A percentile compares a stretch with the other conserved stretches of the same genome.
Conservation (phyloP, 2,797 vertebrate species). For the Acropternis orthonyx region DNA sequence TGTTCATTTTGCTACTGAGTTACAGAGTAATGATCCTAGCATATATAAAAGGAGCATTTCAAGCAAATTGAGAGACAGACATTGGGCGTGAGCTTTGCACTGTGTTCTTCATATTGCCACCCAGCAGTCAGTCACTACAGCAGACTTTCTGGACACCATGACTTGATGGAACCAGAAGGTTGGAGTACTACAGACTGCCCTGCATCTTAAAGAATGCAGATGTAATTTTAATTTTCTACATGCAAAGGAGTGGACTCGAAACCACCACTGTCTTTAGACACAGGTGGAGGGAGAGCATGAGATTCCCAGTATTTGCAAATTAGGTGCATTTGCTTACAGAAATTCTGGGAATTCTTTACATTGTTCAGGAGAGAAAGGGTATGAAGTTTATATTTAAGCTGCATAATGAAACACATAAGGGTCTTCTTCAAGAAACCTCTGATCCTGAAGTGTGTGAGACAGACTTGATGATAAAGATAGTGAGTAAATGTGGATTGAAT, state of each 20-base stretch:
- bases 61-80: background rate
- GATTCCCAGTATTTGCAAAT: background rate
- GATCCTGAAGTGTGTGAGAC: background rate
- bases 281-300: background rate
- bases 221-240: background rate
- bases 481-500: background rate
- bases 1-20: background rate
- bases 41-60: background rate
- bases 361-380: background rate
- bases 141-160: background rate
- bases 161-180: background rate
- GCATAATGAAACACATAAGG: conserved; percentile 34
- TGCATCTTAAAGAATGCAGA: background rate
- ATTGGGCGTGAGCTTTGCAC: rapidly evolving
- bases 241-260: background rate
- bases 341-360: background rate
- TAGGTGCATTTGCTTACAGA: background rate
- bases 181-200: background rate
- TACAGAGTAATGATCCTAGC: background rate
- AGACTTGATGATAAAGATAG: background rate
- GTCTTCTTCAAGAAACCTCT: conserved; percentile 18
- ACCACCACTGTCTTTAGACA: background rate
- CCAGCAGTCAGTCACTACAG: background rate
- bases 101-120: rapidly evolving
- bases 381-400: background rate